Base-by-base conservation (phyloP, 2,113 vertebrate species). In the Epinephelus lanceolatus region DNA sequence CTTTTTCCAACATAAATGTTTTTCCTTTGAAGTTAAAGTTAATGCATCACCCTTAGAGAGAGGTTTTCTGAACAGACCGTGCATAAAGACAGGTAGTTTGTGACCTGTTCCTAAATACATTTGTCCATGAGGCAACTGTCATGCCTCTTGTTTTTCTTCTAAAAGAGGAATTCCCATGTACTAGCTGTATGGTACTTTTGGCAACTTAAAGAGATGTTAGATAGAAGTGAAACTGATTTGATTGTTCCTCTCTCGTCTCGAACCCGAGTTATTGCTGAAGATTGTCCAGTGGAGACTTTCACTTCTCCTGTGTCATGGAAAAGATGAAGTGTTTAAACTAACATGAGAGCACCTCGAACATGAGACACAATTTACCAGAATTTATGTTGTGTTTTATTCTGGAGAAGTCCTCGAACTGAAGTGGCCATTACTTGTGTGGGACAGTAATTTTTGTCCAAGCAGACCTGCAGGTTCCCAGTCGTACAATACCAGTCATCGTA, bases 321-420 rank as follows among this genome's bases (percentile, higher is more conserved):
- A 52, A 83, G 69, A 66, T 12, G 4, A 81, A 57, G 51, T 90
- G 86, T 89, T 89, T 87, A 86, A 33, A 65, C 25, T 3, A 78
- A 76, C 69, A 53, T 4, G 25, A 88, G 72, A 88, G 80, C 51
- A 2, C 25, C 33, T 68, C 10, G 12, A 60, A 76, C 71, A 71
- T 19, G 1, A 69, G 61, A 60, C 37, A 63, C 60, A 80, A 78
- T 85, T 80, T 45, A 70, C 30, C 12, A 66, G 53, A 88, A 88
- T 90, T 92, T 80, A 93, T 92, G 86, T 71, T 15, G 62, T 81
- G 69, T 86, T 90, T 78, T 78, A 74, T 78, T 83, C 66, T 49
- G 57, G 47, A 56, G 85, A 15, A 61, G 82, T 80, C 73, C 45
- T 85, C 30, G 9, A 69, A 77, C 76, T 88, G 80, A 89, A 91